Evolutionary conservation across 2,888 invertebrate species (phyloP).

Genomic region (Agrenia bidenticulata): DNA sequence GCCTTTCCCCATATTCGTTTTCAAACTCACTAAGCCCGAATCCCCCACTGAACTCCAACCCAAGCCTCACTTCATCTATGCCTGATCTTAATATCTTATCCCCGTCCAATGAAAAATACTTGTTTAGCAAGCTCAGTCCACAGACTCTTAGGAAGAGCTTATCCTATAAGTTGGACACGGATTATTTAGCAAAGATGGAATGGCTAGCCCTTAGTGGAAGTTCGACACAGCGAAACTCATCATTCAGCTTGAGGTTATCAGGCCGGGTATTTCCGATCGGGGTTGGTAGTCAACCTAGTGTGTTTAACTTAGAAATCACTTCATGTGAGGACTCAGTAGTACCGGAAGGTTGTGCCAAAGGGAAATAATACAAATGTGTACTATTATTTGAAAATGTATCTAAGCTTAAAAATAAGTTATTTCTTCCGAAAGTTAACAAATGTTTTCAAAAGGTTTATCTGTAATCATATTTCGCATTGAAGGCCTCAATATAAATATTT

Average conservation of each 20-base stretch:
- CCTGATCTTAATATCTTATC: slow-evolving; percentile 19
- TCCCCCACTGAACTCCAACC: too few relatives aligned
- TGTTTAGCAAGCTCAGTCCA: slow-evolving; percentile 19
- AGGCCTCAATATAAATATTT: too few relatives aligned
- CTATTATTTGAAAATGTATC: too few relatives aligned
- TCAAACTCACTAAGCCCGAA: neutral
- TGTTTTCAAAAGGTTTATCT: too few relatives aligned
- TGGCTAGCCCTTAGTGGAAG: slow-evolving; percentile 5
- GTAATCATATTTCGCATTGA: too few relatives aligned
- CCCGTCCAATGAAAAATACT: slow-evolving; percentile 11
- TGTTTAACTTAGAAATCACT: slow-evolving; percentile 22
- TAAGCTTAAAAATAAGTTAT: too few relatives aligned
- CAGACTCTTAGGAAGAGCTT: slow-evolving; percentile 7
- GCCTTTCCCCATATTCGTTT: neutral
- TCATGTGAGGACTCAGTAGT: too few relatives aligned
- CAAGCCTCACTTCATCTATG: too few relatives aligned
- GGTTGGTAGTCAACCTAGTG: slow-evolving; percentile 21
- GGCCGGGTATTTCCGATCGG: neutral
- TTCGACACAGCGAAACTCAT: slow-evolving; percentile 14
- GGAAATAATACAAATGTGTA: too few relatives aligned
- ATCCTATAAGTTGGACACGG: slow-evolving; percentile 18
- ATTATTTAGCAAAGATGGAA: slow-evolving; percentile 25
- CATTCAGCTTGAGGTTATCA: slow-evolving; percentile 22
- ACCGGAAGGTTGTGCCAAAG: too few relatives aligned
- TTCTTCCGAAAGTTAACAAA: too few relatives aligned